phyloP scores from a whole-genome alignment of 1,140 invertebrate genomes.

The Drosophila repletoides region DNA sequence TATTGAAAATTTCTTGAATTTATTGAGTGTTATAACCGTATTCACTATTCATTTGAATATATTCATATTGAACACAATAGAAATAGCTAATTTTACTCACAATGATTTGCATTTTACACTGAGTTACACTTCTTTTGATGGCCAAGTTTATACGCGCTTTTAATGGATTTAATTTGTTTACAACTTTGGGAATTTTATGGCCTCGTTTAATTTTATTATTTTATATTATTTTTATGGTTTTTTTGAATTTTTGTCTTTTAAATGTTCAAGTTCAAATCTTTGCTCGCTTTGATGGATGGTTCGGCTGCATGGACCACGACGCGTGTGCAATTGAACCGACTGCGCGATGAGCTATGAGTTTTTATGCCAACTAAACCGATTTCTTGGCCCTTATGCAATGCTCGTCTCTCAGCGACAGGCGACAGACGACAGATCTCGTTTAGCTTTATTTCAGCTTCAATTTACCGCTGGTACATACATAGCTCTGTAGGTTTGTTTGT shows the following conservation, averaged over 20 bases:
- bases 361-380: slow-evolving; percentile 54
- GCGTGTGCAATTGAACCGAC: slow-evolving; percentile 64
- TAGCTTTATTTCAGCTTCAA: slow-evolving; percentile 23
- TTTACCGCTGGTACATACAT: too few species aligned
- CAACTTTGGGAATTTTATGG: slow-evolving; percentile 21
- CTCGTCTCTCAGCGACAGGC: slow-evolving; percentile 32
- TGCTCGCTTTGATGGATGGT: slow-evolving; percentile 26
- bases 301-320: slow-evolving; percentile 57
- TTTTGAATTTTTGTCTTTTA: slow-evolving; percentile 36
- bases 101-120: slow-evolving; percentile 66
- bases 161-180: slow-evolving; percentile 42
- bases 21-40: not conserved
- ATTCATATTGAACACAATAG: slow-evolving; percentile 4
- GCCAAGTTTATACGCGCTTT: slow-evolving; percentile 24
- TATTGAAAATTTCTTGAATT: not conserved
- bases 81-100: slow-evolving; percentile 45
- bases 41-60: too few species aligned
- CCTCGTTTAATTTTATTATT: slow-evolving; percentile 17
- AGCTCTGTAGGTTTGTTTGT: not conserved
- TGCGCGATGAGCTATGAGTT: slow-evolving; percentile 39
- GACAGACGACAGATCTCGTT: slow-evolving; percentile 62
- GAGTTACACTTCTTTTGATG: not conserved
- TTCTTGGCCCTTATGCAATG: slow-evolving; percentile 73
- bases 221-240: slow-evolving; percentile 15
- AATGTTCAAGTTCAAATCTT: slow-evolving; percentile 56